Conservation (phyloP, 2,113 vertebrate species). For the Cisticola juncidis region DNA sequence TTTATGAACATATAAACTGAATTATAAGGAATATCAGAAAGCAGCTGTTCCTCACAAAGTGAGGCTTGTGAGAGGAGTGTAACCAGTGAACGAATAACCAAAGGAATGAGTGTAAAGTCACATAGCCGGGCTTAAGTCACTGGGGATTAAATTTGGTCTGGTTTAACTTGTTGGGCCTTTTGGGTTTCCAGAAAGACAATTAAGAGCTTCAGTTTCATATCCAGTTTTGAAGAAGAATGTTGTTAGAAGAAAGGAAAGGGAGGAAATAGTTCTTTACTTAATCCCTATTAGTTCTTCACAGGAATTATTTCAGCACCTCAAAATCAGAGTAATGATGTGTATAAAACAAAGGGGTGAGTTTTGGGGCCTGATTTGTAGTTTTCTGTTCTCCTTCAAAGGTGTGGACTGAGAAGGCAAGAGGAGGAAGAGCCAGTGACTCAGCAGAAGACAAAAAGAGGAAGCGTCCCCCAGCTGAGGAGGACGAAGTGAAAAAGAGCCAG, state of each 20-base stretch:
- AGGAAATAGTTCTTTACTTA: background rate
- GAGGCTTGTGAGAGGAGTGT: background rate
- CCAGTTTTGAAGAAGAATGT: background rate
- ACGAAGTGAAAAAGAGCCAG: background rate
- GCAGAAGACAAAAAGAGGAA: constrained; percentile 87
- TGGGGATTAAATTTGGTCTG: background rate
- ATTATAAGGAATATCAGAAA: background rate
- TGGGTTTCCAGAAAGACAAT: background rate
- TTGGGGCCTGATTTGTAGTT: background rate
- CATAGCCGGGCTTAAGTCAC: background rate
- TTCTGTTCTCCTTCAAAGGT: constrained; percentile 64
- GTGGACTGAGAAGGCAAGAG: constrained; percentile 88
- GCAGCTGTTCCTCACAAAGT: background rate
- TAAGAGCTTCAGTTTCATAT: background rate
- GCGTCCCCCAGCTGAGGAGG: constrained; percentile 27
- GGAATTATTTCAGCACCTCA: background rate
- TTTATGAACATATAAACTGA: background rate
- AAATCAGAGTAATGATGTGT: background rate
- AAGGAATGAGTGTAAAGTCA: background rate
- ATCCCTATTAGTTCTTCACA: background rate
- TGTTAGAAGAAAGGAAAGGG: background rate
- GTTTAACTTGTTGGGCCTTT: background rate
- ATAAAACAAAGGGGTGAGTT: background rate
- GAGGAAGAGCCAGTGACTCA: constrained; percentile 36
- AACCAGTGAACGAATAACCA: background rate